Conservation (phyloP, 2,113 vertebrate genomes). For the Phylloscopus whistleri region DNA sequence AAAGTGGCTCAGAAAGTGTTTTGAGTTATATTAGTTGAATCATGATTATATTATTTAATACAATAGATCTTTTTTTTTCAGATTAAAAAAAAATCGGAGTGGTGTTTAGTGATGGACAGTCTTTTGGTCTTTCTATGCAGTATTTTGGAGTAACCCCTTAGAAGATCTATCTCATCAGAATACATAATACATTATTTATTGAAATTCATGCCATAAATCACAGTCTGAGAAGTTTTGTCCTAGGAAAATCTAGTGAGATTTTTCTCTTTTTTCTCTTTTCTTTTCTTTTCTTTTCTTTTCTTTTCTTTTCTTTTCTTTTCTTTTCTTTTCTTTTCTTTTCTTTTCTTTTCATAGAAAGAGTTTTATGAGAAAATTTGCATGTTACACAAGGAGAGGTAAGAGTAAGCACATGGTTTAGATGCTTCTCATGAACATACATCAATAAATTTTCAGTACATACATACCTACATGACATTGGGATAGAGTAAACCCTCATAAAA, state of each 20-base stretch:
- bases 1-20: neutral
- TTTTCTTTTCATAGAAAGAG: neutral
- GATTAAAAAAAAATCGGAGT: neutral
- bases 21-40: neutral
- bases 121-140: neutral
- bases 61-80: neutral
- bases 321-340: too few relatives aligned
- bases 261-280: too few relatives aligned
- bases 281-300: too few relatives aligned
- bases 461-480: neutral
- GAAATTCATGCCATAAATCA: neutral
- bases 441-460: neutral
- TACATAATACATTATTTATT: neutral
- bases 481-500: neutral
- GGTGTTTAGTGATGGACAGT: neutral
- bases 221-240: neutral
- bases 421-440: neutral
- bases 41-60: too few relatives aligned
- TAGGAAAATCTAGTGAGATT: neutral
- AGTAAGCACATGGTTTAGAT: neutral
- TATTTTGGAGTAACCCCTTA: neutral
- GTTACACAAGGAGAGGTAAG: neutral
- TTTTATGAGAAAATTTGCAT: fast-evolving
- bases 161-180: neutral
- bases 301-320: too few relatives aligned